Evolutionary conservation across 1,140 invertebrate species (phyloP).

Genomic region (Bombyx mori): DNA sequence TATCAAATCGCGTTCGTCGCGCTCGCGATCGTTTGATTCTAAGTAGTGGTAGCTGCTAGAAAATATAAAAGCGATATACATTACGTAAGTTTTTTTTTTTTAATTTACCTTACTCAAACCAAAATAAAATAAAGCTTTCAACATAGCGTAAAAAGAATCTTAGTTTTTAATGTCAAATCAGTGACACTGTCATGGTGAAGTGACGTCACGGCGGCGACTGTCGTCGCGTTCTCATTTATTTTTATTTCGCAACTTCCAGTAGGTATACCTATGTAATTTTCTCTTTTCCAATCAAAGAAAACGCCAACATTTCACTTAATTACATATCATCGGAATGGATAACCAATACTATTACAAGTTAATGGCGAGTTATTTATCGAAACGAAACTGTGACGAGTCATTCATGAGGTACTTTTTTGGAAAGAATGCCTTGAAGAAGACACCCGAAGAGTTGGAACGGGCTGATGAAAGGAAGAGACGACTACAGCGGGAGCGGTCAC

Average conservation of each 20-base stretch:
- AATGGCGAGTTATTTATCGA: slow-evolving; percentile 62
- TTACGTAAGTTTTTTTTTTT: not conserved
- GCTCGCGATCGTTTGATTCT: too few species aligned
- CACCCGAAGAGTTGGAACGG: slow-evolving; percentile 57
- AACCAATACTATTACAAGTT: slow-evolving; percentile 65
- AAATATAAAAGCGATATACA: not conserved
- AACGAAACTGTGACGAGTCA: slow-evolving; percentile 63
- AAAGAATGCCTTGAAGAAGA: slow-evolving; percentile 58
- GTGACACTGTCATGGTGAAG: slow-evolving; percentile 11
- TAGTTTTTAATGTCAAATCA: slow-evolving; percentile 6
- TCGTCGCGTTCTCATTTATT: slow-evolving; percentile 59
- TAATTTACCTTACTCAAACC: not conserved
- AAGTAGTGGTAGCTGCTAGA: not conserved
- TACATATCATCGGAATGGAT: slow-evolving; percentile 35
- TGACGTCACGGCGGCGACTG: slow-evolving; percentile 49
- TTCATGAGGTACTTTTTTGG: slow-evolving; percentile 66
- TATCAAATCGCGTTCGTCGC: too few species aligned
- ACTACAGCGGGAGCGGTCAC: slow-evolving; percentile 52
- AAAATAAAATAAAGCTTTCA: not conserved
- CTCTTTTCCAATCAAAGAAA: slow-evolving; percentile 16
- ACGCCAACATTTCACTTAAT: slow-evolving; percentile 7
- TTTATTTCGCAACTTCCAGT: slow-evolving; percentile 64
- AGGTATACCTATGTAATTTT: slow-evolving; percentile 24
- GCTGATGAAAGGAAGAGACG: slow-evolving; percentile 58
- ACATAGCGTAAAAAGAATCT: not conserved